phyloP scores from a whole-genome alignment of 2,888 invertebrate species.

The Pomacea canaliculata region DNA sequence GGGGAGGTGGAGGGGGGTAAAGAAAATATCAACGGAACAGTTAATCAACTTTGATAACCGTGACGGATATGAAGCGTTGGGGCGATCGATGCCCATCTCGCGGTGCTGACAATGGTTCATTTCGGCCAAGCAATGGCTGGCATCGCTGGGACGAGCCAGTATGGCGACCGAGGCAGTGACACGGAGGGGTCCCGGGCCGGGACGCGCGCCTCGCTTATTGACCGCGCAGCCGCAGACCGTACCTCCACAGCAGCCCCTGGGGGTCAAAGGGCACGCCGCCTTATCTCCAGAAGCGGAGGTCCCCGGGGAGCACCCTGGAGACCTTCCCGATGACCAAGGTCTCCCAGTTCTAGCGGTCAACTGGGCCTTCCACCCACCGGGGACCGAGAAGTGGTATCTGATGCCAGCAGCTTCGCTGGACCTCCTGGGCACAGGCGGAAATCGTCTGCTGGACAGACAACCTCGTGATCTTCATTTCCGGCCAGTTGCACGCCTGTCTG shows the following conservation, averaged over 20 bases:
- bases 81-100: not conserved
- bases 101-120: too few species aligned
- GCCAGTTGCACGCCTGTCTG: not conserved
- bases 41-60: too few species aligned
- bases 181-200: too few species aligned
- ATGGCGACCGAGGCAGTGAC: too few species aligned
- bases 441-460: conserved; percentile 11
- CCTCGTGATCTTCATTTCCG: conserved; percentile 15
- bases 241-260: too few species aligned
- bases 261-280: not conserved
- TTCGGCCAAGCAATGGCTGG: too few species aligned
- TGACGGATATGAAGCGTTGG: conserved; percentile 4
- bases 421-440: not conserved
- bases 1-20: too few species aligned
- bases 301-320: not conserved
- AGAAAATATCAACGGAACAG: too few species aligned
- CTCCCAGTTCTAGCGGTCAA: not conserved
- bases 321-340: not conserved
- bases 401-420: not conserved
- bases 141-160: too few species aligned
- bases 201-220: too few species aligned
- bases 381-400: not conserved
- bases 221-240: too few species aligned
- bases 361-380: not conserved
- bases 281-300: not conserved